A percentile compares a stretch with the other conserved stretches of the same genome.
These are phyloP conservation scores for Lordiphosa collinella DNA, from an alignment of 1,140 invertebrate genomes.

Conservation along the genomic window DNA sequence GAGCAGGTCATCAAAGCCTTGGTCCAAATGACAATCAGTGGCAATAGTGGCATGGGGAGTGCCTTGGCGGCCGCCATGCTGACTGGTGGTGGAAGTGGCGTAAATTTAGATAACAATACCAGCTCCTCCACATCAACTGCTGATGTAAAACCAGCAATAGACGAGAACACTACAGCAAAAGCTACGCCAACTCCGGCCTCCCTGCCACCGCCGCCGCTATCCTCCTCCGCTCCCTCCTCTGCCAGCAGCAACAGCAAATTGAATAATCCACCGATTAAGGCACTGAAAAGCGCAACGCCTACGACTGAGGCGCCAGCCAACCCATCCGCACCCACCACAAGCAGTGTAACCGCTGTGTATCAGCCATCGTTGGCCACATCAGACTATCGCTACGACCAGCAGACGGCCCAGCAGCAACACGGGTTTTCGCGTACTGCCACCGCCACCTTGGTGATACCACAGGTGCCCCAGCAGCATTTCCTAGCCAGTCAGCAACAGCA, in stretches of 20 bases:
- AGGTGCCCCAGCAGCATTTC: constrained; percentile 53
- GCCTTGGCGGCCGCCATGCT: constrained; percentile 50
- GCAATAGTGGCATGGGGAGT: constrained; percentile 35
- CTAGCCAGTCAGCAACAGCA: constrained; percentile 39
- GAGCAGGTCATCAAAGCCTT: constrained; percentile 92
- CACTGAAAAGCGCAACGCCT: constrained; percentile 58
- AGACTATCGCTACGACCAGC: constrained; percentile 59
- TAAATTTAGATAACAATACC: constrained; percentile 15
- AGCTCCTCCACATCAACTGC: constrained; percentile 4
- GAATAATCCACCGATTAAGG: constrained; percentile 69
- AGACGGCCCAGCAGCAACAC: constrained; percentile 34
- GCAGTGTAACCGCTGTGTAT: constrained; percentile 39
- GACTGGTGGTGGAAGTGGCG: constrained; percentile 1
- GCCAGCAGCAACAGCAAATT: constrained; percentile 54
- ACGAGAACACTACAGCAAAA: constrained; percentile 13
- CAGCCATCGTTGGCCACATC: constrained; percentile 38
- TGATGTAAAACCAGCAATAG: constrained; percentile 5
- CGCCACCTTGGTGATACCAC: constrained; percentile 53
- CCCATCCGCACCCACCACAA: constrained; percentile 65
- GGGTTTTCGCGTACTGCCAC: constrained; percentile 40
- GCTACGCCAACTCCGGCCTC: constrained; percentile 21
- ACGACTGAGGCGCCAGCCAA: constrained; percentile 67
- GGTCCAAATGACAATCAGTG: constrained; percentile 80
- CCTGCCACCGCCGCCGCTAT: constrained; percentile 10
- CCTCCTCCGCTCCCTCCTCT: constrained; percentile 8